Evolutionary conservation across 2,113 vertebrate species (phyloP).

Genomic region (Pyrgilauda ruficollis): DNA sequence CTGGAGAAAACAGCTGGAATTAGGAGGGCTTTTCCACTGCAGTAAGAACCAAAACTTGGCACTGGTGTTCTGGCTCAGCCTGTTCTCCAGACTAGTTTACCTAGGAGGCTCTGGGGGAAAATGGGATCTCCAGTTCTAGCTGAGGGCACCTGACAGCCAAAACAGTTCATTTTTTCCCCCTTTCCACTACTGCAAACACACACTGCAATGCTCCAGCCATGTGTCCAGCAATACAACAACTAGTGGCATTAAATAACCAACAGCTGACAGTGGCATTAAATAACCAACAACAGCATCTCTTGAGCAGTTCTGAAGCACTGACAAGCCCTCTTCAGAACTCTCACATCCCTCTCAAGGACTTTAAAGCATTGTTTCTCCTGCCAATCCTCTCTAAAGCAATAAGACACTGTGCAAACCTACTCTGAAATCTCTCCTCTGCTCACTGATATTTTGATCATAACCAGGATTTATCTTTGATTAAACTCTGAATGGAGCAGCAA

Average conservation of each 20-base stretch:
- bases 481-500: not conserved
- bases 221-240: not conserved
- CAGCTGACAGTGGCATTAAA: not conserved
- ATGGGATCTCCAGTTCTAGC: not conserved
- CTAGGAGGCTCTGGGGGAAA: not conserved
- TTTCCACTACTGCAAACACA: not conserved
- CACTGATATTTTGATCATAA: not conserved
- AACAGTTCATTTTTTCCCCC: rapidly evolving
- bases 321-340: too few relatives aligned
- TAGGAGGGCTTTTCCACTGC: too few relatives aligned
- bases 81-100: not conserved
- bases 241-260: not conserved
- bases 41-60: too few relatives aligned
- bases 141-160: not conserved
- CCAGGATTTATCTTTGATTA: not conserved
- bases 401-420: not conserved
- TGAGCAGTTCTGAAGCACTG: not conserved
- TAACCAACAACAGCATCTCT: not conserved
- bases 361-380: not conserved
- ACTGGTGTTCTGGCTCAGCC: not conserved
- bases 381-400: not conserved
- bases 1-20: not conserved
- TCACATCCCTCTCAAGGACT: not conserved
- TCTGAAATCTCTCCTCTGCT: not conserved
- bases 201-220: rapidly evolving